Percentiles rank a stretch among this genome's conserved stretches.
These are phyloP conservation scores for Autographa pulchrina DNA, from an alignment of 2,888 invertebrate genomes.

Conservation along the genomic window DNA sequence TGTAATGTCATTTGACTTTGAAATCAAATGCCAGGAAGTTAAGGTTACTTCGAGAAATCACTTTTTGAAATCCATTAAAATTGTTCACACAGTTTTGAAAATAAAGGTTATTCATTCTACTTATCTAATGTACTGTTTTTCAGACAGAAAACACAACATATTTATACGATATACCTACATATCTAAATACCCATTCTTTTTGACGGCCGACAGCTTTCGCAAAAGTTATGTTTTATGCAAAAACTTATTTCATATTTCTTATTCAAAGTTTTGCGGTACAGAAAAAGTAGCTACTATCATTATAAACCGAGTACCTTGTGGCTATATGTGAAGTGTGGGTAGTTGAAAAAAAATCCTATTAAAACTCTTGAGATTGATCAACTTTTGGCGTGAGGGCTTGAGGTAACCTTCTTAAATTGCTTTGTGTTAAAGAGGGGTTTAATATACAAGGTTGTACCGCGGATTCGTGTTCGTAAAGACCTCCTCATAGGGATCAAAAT, in stretches of 20 bases:
- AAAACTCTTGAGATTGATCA: constrained; percentile 41
- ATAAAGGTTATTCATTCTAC: neutral
- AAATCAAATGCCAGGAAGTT: neutral
- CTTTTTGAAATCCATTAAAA: neutral
- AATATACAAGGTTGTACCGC: neutral
- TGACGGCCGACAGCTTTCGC: constrained; percentile 74
- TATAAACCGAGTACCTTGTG: constrained; percentile 37
- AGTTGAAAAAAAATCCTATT: constrained; percentile 40
- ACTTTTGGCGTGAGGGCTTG: constrained; percentile 19
- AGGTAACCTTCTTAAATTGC: constrained; percentile 9
- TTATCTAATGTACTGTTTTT: neutral
- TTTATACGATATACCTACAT: constrained; percentile 27
- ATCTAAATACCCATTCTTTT: constrained; percentile 66
- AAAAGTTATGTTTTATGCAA: constrained; percentile 82
- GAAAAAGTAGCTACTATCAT: constrained; percentile 60
- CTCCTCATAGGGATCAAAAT: neutral
- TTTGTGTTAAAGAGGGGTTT: neutral
- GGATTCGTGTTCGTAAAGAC: neutral
- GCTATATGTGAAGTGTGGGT: constrained; percentile 33
- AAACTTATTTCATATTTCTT: constrained; percentile 86
- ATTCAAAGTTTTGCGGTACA: constrained; percentile 71
- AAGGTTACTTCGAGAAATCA: neutral
- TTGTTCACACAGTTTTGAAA: neutral
- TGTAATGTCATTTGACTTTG: constrained; percentile 4
- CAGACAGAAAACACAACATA: constrained; percentile 25